Percentiles rank a stretch among this genome's conserved stretches.
phyloP scores from a whole-genome alignment of 1,140 invertebrate genomes.

The Belonocnema kinseyi region DNA sequence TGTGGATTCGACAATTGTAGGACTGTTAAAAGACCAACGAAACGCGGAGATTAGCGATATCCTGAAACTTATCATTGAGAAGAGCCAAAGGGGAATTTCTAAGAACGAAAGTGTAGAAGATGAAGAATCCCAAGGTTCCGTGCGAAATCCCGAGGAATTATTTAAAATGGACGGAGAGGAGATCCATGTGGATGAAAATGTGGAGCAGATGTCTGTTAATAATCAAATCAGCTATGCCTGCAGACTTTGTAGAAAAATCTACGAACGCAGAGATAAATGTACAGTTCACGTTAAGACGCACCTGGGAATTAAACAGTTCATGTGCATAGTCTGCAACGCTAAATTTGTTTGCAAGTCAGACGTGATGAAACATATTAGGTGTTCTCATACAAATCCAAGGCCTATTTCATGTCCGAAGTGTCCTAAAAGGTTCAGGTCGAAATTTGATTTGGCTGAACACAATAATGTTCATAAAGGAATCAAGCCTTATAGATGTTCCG shows the following conservation, averaged over 20 bases:
- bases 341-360: conserved; percentile 74
- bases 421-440: conserved; percentile 73
- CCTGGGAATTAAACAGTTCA: conserved; percentile 81
- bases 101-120: conserved; percentile 59
- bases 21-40: conserved; percentile 64
- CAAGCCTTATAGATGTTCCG: conserved; percentile 69
- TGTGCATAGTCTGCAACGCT: conserved; percentile 80
- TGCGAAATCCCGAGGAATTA: conserved; percentile 69
- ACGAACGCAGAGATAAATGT: conserved; percentile 72
- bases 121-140: conserved; percentile 58
- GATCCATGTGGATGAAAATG: conserved; percentile 72
- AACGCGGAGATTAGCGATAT: conserved; percentile 66
- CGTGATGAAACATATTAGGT: conserved; percentile 74
- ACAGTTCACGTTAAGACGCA: conserved; percentile 83
- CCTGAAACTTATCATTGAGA: conserved; percentile 61
- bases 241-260: conserved; percentile 69
- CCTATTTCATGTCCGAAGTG: conserved; percentile 73
- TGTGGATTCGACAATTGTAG: conserved; percentile 67
- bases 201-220: conserved; percentile 63
- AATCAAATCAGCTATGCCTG: conserved; percentile 68
- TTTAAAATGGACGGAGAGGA: conserved; percentile 73
- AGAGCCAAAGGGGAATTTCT: conserved; percentile 42
- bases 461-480: conserved; percentile 73
- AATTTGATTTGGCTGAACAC: conserved; percentile 72
- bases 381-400: conserved; percentile 72